phyloP scores from a whole-genome alignment of 1,140 invertebrate genomes.

The Macrostomum lignano region DNA sequence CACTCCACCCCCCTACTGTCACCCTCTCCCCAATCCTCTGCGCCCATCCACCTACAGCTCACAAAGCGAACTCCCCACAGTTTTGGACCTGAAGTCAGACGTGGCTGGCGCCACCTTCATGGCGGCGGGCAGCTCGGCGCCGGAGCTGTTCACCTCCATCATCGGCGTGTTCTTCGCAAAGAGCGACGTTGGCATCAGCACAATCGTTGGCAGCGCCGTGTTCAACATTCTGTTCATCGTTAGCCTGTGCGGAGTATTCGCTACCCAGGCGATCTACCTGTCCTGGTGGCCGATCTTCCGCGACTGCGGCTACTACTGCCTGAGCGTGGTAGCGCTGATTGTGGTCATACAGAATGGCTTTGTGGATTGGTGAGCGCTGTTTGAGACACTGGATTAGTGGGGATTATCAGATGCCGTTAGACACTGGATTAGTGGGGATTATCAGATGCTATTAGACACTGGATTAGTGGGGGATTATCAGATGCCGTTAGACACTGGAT shows the following conservation, averaged over 20 bases:
- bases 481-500: no score
- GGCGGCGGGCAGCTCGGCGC: slow-evolving; percentile 57
- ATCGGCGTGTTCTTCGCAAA: no score
- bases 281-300: slow-evolving; percentile 50
- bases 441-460: no score
- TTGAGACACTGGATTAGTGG: no score
- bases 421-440: no score
- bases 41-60: slow-evolving; percentile 12
- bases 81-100: slow-evolving; percentile 26
- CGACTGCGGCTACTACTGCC: slow-evolving; percentile 75
- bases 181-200: no score
- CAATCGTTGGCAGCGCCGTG: no score
- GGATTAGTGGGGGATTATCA: no score
- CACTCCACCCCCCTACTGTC: no score
- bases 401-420: no score
- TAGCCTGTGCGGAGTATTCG: no score
- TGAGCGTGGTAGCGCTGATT: slow-evolving; percentile 59
- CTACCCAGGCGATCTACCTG: slow-evolving; percentile 15
- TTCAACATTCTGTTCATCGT: no score
- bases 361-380: slow-evolving; percentile 26
- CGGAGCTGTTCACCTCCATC: slow-evolving; percentile 60
- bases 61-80: slow-evolving; percentile 15
- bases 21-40: not conserved
- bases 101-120: slow-evolving; percentile 68
- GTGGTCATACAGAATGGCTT: slow-evolving; percentile 27